Evolutionary conservation across 2,888 invertebrate species (phyloP), one percentile per base, ranked within the genome.

Genomic region (Neelides folsomi): DNA sequence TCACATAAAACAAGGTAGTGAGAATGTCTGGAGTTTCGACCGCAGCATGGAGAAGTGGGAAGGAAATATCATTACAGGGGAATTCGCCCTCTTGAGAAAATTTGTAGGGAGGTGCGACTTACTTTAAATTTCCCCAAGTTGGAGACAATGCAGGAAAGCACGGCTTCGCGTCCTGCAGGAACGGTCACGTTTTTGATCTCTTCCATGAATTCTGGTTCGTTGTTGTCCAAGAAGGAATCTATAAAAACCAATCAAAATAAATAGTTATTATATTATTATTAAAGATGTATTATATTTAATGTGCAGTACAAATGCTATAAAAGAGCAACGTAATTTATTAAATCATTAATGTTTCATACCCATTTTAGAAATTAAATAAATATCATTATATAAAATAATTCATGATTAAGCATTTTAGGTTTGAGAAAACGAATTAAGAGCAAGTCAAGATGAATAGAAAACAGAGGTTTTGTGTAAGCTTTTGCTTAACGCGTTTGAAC

Each of bases 61-160:
- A 27, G 27, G 27, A 27, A 27, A 27, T 27, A 27, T 27, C 27
- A 27, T 27, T 27, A 27, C 27, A 18, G 20, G 12, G 42, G 6
- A 42, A 42, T 42, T 42, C 42, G 16, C 20, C 20, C 42, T 20
- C 16, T 42, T 10, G 42, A 42, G 43, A 16, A 42, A 51, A 13
- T 40, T 20, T 15, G 9, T 15, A 12, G 13, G 38, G 34, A 20
- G 2, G 10, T 40, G 49, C 19, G 39, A 66, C 69, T 70, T 73
- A 83, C 84, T 79, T 82, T 83, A 70, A 81, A 83, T 66, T 79
- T 79, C 42, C 82, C 83, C 52, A 84, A 73, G 64, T 82, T 79
- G 37, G 79, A 78, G 3, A 84, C 82, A 34, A 80, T 78, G 67
- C 84, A 85, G 51, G 80, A 80, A 7, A 85, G 75, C 5, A 82